Conservation (phyloP, 35 echinoderm and acorn worm genomes). For the Acanthaster planci region DNA sequence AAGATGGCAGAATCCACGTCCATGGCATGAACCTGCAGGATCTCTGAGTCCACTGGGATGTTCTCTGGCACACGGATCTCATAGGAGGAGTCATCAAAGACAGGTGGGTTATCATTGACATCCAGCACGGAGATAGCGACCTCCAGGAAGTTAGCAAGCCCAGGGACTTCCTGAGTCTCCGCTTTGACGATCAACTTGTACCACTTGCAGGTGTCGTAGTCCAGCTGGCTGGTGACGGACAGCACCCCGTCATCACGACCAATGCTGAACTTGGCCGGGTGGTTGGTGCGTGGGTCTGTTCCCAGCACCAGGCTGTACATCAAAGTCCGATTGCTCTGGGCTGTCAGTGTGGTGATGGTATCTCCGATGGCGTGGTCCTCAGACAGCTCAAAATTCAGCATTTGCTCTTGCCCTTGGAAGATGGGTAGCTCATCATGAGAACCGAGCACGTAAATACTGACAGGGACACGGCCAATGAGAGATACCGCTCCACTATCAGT, state of each 20-base stretch:
- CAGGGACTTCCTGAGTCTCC: slow-evolving; percentile 41
- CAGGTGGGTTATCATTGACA: slow-evolving; percentile 84
- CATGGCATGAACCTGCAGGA: slow-evolving; percentile 76
- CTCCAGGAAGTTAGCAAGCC: slow-evolving; percentile 58
- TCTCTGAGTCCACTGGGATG: slow-evolving; percentile 43
- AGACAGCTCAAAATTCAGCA: slow-evolving; percentile 54
- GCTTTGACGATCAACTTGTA: slow-evolving; percentile 84
- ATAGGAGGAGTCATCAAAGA: slow-evolving; percentile 75
- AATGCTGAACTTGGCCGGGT: slow-evolving; percentile 76
- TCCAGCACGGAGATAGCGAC: slow-evolving; percentile 76
- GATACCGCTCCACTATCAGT: slow-evolving; percentile 60
- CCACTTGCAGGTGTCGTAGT: slow-evolving; percentile 81
- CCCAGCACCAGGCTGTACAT: slow-evolving; percentile 73
- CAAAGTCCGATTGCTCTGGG: slow-evolving; percentile 51
- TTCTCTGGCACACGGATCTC: slow-evolving; percentile 73
- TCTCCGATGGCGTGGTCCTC: slow-evolving; percentile 74
- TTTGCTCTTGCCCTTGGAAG: slow-evolving; percentile 50
- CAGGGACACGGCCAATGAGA: slow-evolving; percentile 53
- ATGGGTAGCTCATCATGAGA: slow-evolving; percentile 38
- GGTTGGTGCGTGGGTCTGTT: slow-evolving; percentile 75
- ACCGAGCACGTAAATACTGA: slow-evolving; percentile 68
- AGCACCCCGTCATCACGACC: slow-evolving; percentile 64
- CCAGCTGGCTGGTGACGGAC: slow-evolving; percentile 68
- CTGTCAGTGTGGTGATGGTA: slow-evolving; percentile 57
- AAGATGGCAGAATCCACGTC: slow-evolving; percentile 64